Evolutionary conservation across 2,113 vertebrate species (phyloP), one percentile per base, ranked within the genome.

Genomic region (Phaetusa simplex): DNA sequence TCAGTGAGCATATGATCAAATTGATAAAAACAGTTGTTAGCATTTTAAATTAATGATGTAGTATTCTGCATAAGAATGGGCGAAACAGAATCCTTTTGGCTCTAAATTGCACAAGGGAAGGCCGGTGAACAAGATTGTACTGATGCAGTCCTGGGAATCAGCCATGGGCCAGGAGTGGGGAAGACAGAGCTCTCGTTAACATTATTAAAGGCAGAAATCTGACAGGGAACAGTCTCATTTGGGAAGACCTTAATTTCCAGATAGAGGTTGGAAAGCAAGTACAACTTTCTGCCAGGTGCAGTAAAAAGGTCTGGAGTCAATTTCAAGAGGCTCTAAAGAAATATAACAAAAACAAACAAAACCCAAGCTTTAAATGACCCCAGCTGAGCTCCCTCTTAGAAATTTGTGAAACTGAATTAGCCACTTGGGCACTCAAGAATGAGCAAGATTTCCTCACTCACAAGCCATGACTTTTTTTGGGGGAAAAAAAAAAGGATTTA

Each of bases 201-300:
- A 26, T 92, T 80, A 72, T 22, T 83, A 82, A 74, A 92, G 58
- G 55, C 88, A 95, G 71, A 95, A 92, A 80, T 92, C 66, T 88
- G 82, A 76, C 52, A 71, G 56, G 24, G 29, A 88, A 69, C 13
- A 47, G 43, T 49, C 52, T 80, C 11, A 8, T 82, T 86, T 90
- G 58, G 66, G 82, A 90, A 92, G 86, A 90, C 7, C 62, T 90
- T 92, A 32, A 73, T 96, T 96, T 88, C 85, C 66, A 87, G 78
- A 94, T 66, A 78, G 86, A 53, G 45, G 30, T 9, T 93, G 88
- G 91, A 95, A 92, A 92, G 45, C 26, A 92, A 86, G 52, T 53
- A 77, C 59, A 92, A 32, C 55, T 70, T 94, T 88, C 59, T 96
- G 80, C 93, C 95, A 96, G 94, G 96, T 96, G 86, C 86, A 92